Conservation (phyloP, 2,113 vertebrate genomes). For the Aegotheles bennettii region DNA sequence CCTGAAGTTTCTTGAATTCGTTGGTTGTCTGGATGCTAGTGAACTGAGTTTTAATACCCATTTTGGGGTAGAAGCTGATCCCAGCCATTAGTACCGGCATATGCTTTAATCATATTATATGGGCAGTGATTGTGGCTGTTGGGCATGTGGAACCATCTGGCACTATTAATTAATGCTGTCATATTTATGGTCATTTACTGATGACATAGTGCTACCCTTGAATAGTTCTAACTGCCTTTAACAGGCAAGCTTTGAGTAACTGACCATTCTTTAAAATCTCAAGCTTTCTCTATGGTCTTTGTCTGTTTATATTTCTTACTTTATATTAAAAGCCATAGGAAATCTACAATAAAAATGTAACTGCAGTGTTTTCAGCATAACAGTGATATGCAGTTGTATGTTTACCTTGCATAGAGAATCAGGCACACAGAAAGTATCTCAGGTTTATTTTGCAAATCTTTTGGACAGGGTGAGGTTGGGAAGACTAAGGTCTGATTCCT, state of each 20-base stretch:
- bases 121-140: not conserved
- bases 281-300: not conserved
- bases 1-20: not conserved
- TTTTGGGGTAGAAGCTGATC: not conserved
- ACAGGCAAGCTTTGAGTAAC: not conserved
- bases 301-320: not conserved
- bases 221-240: not conserved
- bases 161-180: not conserved
- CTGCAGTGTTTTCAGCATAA: not conserved
- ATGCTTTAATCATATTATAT: not conserved
- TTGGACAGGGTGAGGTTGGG: not conserved
- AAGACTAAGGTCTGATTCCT: not conserved
- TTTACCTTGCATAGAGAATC: not conserved
- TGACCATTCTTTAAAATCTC: not conserved
- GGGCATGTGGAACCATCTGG: not conserved
- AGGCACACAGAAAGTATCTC: not conserved
- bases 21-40: not conserved
- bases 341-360: not conserved
- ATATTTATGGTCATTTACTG: not conserved
- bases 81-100: rapidly evolving
- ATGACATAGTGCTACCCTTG: not conserved
- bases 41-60: not conserved
- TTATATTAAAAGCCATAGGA: not conserved
- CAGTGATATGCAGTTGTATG: not conserved
- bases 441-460: not conserved